A percentile compares a stretch with the other conserved stretches of the same genome.
These are phyloP conservation scores for Phaetusa simplex DNA, from an alignment of 2,113 vertebrate genomes.

Conservation along the genomic window DNA sequence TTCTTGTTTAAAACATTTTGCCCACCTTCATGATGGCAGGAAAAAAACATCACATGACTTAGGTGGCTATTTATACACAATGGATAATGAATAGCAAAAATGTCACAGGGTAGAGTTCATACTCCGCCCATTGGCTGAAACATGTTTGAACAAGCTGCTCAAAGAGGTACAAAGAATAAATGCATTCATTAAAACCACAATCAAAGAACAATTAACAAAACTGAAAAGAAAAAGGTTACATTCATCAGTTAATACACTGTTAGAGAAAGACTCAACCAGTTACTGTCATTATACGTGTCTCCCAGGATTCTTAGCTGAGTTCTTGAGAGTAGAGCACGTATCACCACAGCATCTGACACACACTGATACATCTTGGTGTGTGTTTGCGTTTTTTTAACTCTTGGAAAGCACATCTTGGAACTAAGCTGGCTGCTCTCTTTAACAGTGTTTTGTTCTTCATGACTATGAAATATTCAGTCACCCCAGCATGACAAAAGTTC, in stretches of 20 bases:
- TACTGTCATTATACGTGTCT: neutral
- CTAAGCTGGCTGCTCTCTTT: neutral
- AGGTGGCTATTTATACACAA: neutral
- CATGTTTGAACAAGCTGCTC: neutral
- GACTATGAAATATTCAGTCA: neutral
- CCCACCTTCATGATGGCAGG: neutral
- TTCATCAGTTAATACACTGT: neutral
- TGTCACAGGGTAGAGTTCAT: neutral
- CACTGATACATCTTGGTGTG: fast-evolving
- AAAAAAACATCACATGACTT: neutral
- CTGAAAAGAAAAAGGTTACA: neutral
- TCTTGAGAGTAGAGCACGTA: neutral
- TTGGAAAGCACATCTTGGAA: neutral
- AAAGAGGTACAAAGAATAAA: neutral
- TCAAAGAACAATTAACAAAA: neutral
- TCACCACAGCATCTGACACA: neutral
- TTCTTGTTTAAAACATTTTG: neutral
- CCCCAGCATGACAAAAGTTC: neutral
- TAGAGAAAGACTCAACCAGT: neutral
- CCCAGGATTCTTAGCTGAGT: neutral
- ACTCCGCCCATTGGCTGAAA: neutral
- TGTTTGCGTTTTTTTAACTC: neutral
- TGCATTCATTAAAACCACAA: neutral
- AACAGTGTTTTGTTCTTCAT: neutral
- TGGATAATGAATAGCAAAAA: neutral